A percentile compares a stretch with the other conserved stretches of the same genome.
Conservation (phyloP, 2,888 invertebrate genomes). For the Xestia rhomboidea region DNA sequence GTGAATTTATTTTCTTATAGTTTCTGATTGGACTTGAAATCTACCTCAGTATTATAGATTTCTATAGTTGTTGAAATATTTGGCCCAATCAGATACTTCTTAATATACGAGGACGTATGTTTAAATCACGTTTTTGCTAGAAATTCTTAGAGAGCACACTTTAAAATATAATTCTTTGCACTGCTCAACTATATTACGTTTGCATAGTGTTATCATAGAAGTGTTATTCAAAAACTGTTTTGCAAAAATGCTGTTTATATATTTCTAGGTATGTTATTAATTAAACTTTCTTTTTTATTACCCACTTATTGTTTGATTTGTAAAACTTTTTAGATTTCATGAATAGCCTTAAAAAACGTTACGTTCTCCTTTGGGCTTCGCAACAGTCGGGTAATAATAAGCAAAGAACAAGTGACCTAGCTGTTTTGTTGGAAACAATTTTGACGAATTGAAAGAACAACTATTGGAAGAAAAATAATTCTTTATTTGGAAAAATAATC, state of each 20-base stretch:
- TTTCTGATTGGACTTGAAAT: conserved; percentile 19
- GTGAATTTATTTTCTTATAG: background rate
- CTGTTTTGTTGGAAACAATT: background rate
- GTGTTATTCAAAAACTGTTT: conserved; percentile 20
- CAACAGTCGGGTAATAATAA: background rate
- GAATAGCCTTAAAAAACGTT: background rate
- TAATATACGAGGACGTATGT: background rate
- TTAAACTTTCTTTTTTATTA: conserved; percentile 35
- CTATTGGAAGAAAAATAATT: conserved; percentile 62
- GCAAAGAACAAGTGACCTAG: background rate
- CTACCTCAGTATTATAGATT: background rate
- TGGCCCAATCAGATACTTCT: background rate
- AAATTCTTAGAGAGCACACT: conserved; percentile 27
- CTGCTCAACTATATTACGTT: background rate
- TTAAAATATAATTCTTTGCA: conserved; percentile 13
- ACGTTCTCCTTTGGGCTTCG: background rate
- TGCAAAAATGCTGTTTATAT: conserved; percentile 31
- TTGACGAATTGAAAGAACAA: conserved; percentile 15
- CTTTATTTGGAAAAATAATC: conserved; percentile 74
- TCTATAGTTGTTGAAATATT: background rate
- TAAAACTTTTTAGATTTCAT: background rate
- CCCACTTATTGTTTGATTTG: conserved; percentile 26
- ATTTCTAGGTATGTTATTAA: conserved; percentile 37
- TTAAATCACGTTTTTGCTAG: conserved; percentile 26
- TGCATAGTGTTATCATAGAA: conserved; percentile 8